These are phyloP conservation scores for Euclidia mi DNA, from an alignment of 2,888 invertebrate genomes.

Conservation along the genomic window DNA sequence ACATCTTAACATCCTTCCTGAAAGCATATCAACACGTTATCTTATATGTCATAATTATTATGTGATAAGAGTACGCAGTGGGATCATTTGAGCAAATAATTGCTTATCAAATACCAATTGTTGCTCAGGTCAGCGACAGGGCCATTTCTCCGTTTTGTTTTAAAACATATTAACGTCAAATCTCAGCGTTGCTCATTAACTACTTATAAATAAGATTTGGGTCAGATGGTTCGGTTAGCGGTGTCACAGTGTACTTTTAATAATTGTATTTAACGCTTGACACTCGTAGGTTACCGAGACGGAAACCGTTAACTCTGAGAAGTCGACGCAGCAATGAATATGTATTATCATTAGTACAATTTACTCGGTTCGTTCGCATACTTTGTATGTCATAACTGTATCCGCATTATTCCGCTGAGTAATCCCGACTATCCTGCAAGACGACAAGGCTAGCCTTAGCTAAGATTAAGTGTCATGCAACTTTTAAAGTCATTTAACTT, in stretches of 20 bases:
- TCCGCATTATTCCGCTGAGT: conserved; percentile 34
- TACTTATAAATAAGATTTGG: conserved; percentile 19
- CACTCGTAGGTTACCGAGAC: conserved; percentile 47
- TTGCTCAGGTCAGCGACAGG: conserved; percentile 23
- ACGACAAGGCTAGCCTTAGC: neutral
- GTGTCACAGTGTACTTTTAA: conserved; percentile 31
- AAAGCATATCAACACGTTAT: conserved; percentile 25
- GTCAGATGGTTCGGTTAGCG: conserved; percentile 20
- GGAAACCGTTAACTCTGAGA: conserved; percentile 61
- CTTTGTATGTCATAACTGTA: conserved; percentile 57
- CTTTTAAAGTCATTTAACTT: conserved; percentile 5
- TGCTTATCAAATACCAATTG: conserved; percentile 20
- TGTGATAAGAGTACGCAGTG: conserved; percentile 20
- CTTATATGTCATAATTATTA: conserved; percentile 16
- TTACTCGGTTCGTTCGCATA: conserved; percentile 55
- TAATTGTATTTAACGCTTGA: conserved; percentile 38
- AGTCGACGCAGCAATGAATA: conserved; percentile 59
- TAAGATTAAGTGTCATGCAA: conserved; percentile 9
- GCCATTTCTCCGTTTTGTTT: neutral
- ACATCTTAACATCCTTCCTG: conserved; percentile 25
- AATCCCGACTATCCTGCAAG: conserved; percentile 17
- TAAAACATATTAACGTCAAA: conserved; percentile 3
- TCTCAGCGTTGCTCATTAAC: conserved; percentile 18
- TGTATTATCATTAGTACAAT: conserved; percentile 66
- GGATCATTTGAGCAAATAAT: conserved; percentile 22